Evolutionary conservation across 2,113 vertebrate genomes (phyloP).

Genomic region (Rutilus rutilus): DNA sequence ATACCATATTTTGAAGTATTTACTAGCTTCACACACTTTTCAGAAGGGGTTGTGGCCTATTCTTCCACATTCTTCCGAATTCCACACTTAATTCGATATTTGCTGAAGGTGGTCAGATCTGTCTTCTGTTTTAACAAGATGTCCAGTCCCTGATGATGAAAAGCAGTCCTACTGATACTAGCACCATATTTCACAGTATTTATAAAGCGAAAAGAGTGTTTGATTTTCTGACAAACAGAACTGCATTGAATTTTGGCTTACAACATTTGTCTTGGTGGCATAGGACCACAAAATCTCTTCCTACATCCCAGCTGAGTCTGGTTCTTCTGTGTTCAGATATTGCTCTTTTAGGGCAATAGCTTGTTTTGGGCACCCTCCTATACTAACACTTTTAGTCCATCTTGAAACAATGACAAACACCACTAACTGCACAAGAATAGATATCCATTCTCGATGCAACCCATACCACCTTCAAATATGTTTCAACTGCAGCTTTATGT

Average conservation of each 20-base stretch:
- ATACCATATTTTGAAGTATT: background rate
- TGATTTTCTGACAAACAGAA: background rate
- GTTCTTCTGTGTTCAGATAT: background rate
- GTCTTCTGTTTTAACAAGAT: background rate
- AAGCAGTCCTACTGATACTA: background rate
- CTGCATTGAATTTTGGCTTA: background rate
- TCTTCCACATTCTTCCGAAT: background rate
- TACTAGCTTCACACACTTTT: background rate
- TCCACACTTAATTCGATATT: background rate
- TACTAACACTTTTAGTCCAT: background rate
- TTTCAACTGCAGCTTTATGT: conserved; percentile 34
- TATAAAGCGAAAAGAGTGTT: background rate
- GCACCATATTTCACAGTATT: background rate
- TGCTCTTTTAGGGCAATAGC: background rate
- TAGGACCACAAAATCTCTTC: background rate
- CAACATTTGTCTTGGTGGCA: background rate
- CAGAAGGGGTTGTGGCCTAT: background rate
- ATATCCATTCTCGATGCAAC: conserved; percentile 1
- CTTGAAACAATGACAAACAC: background rate
- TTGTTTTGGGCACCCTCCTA: background rate
- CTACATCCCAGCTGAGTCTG: background rate
- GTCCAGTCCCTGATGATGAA: background rate
- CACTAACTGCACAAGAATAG: background rate
- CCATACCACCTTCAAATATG: conserved; percentile 31
- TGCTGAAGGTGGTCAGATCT: background rate